A percentile compares a stretch with the other conserved stretches of the same genome.
These are phyloP conservation scores for Melipona bicolor DNA, from an alignment of 2,888 invertebrate species.

Conservation along the genomic window DNA sequence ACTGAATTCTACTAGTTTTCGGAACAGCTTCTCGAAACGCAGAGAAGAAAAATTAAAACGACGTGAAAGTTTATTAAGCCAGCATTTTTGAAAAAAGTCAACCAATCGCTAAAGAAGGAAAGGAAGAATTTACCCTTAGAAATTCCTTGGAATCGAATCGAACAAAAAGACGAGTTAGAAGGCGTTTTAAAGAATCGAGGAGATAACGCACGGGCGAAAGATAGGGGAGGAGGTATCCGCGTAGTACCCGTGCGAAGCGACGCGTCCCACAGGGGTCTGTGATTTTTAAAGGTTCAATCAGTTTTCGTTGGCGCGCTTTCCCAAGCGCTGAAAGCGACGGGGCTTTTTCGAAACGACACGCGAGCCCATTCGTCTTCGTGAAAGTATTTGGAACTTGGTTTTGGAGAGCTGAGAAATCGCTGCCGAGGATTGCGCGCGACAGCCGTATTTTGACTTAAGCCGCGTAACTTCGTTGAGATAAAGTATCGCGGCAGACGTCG, in stretches of 20 bases:
- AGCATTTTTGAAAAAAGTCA: too few species aligned
- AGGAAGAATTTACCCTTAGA: not conserved
- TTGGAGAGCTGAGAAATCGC: conserved; percentile 31
- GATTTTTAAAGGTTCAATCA: not conserved
- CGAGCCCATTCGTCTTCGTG: conserved; percentile 41
- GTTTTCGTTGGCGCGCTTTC: conserved; percentile 10
- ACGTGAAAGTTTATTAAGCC: too few species aligned
- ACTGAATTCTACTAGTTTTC: too few species aligned
- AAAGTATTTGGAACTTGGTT: conserved; percentile 22
- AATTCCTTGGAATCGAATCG: too few species aligned
- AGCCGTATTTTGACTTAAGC: conserved; percentile 20
- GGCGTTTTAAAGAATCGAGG: too few species aligned
- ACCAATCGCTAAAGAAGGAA: not conserved
- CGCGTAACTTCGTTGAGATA: conserved; percentile 33
- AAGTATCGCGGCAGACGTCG: conserved; percentile 14
- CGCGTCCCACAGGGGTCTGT: not conserved
- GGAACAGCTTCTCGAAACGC: not conserved
- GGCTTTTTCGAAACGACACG: not conserved
- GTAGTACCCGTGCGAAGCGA: not conserved
- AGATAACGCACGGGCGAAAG: too few species aligned
- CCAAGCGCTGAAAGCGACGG: not conserved
- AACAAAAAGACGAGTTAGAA: too few species aligned
- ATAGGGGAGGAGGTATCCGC: not conserved
- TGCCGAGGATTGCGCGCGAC: conserved; percentile 24
- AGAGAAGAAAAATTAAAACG: too few species aligned